phyloP scores from a whole-genome alignment of 92 coral and sea anemone species.

The Bergia puertoricense region DNA sequence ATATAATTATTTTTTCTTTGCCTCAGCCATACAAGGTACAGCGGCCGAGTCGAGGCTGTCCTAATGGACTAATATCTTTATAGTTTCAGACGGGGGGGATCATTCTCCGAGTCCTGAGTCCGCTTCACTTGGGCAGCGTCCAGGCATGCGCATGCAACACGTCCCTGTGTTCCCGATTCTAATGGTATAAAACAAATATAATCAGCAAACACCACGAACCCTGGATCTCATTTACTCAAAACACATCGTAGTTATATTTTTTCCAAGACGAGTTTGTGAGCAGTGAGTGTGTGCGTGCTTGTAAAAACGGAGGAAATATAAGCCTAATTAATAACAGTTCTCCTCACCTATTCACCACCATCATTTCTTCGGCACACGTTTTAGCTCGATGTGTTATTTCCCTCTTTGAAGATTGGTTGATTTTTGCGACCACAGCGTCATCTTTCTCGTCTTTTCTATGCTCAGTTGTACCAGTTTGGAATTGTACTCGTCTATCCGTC shows the following conservation, averaged over 20 bases:
- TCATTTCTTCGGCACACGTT: not conserved
- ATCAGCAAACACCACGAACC: too few relatives aligned
- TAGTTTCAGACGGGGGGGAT: not conserved
- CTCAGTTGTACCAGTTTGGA: not conserved
- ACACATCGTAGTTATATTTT: too few relatives aligned
- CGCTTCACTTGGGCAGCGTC: not conserved
- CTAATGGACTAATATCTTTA: too few relatives aligned
- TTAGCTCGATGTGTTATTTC: not conserved
- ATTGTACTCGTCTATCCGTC: conserved; percentile 28
- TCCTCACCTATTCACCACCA: not conserved
- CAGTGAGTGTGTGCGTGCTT: too few relatives aligned
- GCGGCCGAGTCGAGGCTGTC: not conserved
- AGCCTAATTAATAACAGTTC: too few relatives aligned
- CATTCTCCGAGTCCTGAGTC: conserved; percentile 22
- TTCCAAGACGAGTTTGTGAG: too few relatives aligned
- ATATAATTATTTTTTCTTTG: not conserved
- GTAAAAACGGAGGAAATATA: too few relatives aligned
- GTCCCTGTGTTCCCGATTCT: not conserved
- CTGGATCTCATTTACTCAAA: too few relatives aligned
- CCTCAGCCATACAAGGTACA: not conserved
- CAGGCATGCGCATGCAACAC: not conserved
- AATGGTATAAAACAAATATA: not conserved
- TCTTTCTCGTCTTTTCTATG: not conserved
- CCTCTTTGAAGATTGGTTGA: not conserved
- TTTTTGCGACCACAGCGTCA: not conserved